phyloP scores from a whole-genome alignment of 2,797 vertebrate genomes.

The Prunella strophiata region DNA sequence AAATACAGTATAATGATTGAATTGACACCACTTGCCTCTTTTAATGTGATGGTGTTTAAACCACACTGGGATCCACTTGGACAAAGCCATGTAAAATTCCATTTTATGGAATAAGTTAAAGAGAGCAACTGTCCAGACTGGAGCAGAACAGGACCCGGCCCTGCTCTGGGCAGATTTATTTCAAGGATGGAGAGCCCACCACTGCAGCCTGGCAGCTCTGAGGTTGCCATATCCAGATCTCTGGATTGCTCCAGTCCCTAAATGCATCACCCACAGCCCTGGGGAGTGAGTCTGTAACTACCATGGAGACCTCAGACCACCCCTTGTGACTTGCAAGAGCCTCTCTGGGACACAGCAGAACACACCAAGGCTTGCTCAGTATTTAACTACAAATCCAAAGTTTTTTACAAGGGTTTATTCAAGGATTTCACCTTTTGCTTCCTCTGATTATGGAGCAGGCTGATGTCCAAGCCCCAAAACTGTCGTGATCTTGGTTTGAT shows the following conservation, averaged over 20 bases:
- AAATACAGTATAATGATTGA: conserved; percentile 52
- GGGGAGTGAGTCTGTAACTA: neutral
- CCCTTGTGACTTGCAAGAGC: neutral
- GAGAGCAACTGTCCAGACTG: neutral
- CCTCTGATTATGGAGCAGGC: neutral
- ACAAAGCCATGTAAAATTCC: neutral
- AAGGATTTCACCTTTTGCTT: neutral
- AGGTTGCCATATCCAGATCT: neutral
- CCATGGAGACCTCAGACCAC: neutral
- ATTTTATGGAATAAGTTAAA: neutral
- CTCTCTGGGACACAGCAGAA: neutral
- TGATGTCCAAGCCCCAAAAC: neutral
- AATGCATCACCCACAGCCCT: neutral
- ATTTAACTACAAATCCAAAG: neutral
- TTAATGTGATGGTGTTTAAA: neutral
- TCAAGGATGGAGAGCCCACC: neutral
- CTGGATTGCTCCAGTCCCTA: neutral
- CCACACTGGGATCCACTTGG: neutral
- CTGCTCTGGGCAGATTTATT: neutral
- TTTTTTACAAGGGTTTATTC: neutral
- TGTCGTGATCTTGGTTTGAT: neutral
- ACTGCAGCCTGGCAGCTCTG: neutral
- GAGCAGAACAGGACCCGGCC: neutral
- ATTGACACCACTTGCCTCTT: conserved; percentile 29
- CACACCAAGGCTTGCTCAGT: neutral